Evolutionary conservation across 2,888 invertebrate genomes (phyloP), one percentile per base, ranked within the genome.

Genomic region (Ectemnius continuus): DNA sequence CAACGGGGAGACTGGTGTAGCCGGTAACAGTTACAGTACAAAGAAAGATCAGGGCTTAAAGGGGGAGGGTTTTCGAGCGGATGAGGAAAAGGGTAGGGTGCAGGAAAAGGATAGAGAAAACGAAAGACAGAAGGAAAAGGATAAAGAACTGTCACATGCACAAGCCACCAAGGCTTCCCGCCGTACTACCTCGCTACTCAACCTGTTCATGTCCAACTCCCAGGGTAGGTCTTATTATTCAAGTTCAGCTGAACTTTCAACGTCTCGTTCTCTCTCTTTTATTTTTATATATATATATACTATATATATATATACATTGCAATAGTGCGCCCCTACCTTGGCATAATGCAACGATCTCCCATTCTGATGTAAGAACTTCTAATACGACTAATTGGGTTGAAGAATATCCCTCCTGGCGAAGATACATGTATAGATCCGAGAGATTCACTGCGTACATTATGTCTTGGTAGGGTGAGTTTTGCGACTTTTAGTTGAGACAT

Each of bases 191-290:
- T 97, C 97, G 92, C 95, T 97, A 92, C 94, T 97, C 92, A 97
- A 97, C 94, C 94, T 97, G 93, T 97, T 97, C 94, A 97, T 97
- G 93, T 96, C 97, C 92, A 97, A 96, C 93, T 97, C 97, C 93
- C 97, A 97, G 95, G 97, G 96, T 94, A 97, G 93, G 92, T 89
- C 71, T 67, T 76, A 66, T 70, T 76, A 63, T 72, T 64, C 59
- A 79, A 75, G 46, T 76, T 78, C 70, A 66, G 70, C 67, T 61
- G 64, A 79, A 61, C 66, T 77, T 72, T 77, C 45, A 23, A 69
- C 56, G 58, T 26, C 56, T 75, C 52, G 66, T 76, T 78, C 66
- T 77, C 6, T 76, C 36, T 36, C 36, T 36, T 36, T 36, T 36
- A 6, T 36, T 11, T 59, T 72, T 78, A 70, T 70, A 73, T n/a